phyloP scores from a whole-genome alignment of 2,113 vertebrate genomes.

The Spilogale gracilis region DNA sequence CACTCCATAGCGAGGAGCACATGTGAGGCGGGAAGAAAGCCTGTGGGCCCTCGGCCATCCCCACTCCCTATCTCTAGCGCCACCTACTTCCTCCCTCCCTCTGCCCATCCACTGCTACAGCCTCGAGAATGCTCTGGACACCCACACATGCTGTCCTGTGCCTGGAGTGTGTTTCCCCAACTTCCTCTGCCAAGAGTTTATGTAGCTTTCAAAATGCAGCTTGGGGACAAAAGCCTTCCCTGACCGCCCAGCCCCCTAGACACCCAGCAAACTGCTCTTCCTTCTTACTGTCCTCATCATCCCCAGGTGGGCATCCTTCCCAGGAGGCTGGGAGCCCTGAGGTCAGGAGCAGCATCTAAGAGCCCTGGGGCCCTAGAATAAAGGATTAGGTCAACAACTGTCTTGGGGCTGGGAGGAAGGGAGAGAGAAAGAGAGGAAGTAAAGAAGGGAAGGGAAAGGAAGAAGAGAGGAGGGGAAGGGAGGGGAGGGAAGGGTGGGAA shows the following conservation, averaged over 20 bases:
- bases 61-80: background rate
- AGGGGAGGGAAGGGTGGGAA: background rate
- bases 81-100: background rate
- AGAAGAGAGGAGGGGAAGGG: rapidly evolving
- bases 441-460: too few species aligned
- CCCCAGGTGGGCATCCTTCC: rapidly evolving
- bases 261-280: background rate
- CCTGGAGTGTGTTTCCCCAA: background rate
- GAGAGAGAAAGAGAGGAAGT: background rate
- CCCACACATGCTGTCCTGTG: background rate
- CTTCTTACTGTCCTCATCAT: background rate
- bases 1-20: background rate
- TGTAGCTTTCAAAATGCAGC: background rate
- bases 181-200: background rate
- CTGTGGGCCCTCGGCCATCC: rapidly evolving
- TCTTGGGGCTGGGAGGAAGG: background rate
- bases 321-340: background rate
- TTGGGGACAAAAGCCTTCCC: background rate
- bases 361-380: background rate
- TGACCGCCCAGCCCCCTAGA: background rate
- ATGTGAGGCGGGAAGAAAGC: rapidly evolving
- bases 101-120: background rate
- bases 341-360: background rate
- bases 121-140: background rate
- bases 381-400: background rate